Base-by-base conservation (phyloP, 2,113 vertebrate genomes). In the Phyllostomus discolor region DNA sequence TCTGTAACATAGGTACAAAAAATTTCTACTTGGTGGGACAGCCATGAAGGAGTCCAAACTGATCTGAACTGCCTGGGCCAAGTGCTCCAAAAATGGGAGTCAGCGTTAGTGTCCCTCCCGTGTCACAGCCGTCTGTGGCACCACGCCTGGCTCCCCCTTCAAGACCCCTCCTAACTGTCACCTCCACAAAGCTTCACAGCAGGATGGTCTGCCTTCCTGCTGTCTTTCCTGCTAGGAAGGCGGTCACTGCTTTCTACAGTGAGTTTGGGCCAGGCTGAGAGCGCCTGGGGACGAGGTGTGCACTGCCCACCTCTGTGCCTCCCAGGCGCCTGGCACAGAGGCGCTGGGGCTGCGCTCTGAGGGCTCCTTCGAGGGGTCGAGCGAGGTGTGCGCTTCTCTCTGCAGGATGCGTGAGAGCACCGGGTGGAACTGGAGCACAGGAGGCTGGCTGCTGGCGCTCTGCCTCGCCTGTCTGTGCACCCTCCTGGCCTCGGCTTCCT, bases 381-480 rank as follows among this genome's bases (percentile, higher is more conserved):
- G 48, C 19, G 0, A 26, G 14, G n/a, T 62, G 5, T 96, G 87
- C 79, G 78, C 95, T 72, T 93, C 72, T 70, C 69, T 92, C 96
- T 84, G 2, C 98, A 99, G 99, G 97, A 99, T 99, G 99, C 98
- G 91, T 92, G 98, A 98, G 96, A 98, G 97, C 94, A 98, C 98
- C 81, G 52, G 97, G 69, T 96, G 94, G 98, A 98, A 95, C 97
- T 92, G 98, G 98, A 98, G 98, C 98, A 98, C 96, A 67, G 98
- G 98, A 94, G 75, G 96, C 95, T 98, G 99, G 96, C 98, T 99
- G 97, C 97, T 99, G 96, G 98, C 98, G 59, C 92, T 99, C 93
- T 99, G 98, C 97, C 98, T 99, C 98, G 97, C 98, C 98, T 98
- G 98, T 96, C 98, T 99, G 76, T 99, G 98, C 98, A 98, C 98